Conservation (phyloP, 2,797 vertebrate species). For the Phrynocephalus vlangalii region DNA sequence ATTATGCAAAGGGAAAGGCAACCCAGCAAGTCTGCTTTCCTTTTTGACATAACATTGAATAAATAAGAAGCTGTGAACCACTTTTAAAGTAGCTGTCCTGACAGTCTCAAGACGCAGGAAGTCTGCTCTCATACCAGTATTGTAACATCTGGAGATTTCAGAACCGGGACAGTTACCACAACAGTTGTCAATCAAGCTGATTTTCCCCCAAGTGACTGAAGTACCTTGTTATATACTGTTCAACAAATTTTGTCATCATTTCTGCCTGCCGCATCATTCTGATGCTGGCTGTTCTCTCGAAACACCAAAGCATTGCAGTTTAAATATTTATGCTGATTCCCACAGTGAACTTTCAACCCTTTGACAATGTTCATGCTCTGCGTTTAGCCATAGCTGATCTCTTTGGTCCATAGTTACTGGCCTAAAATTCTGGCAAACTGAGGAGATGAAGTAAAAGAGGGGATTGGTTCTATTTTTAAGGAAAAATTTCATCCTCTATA, state of each 20-base stretch:
- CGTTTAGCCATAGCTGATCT: not conserved
- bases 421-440: not conserved
- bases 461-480: not conserved
- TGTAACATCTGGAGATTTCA: not conserved
- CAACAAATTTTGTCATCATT: slow-evolving; percentile 3
- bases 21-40: slow-evolving; percentile 15
- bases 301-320: slow-evolving; percentile 20
- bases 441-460: not conserved
- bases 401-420: not conserved
- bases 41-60: slow-evolving; percentile 12
- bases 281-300: not conserved
- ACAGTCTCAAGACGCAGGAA: slow-evolving; percentile 30
- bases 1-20: slow-evolving; percentile 34
- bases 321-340: slow-evolving; percentile 31
- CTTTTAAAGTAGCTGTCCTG: slow-evolving; percentile 19
- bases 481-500: not conserved
- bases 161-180: not conserved
- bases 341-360: not conserved
- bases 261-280: not conserved
- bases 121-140: not conserved
- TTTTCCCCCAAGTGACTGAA: slow-evolving; percentile 1
- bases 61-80: not conserved
- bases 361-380: not conserved
- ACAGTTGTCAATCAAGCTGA: not conserved
- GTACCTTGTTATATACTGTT: not conserved